Evolutionary conservation across 1,140 invertebrate genomes (phyloP).

Genomic region (Halesus radiatus): DNA sequence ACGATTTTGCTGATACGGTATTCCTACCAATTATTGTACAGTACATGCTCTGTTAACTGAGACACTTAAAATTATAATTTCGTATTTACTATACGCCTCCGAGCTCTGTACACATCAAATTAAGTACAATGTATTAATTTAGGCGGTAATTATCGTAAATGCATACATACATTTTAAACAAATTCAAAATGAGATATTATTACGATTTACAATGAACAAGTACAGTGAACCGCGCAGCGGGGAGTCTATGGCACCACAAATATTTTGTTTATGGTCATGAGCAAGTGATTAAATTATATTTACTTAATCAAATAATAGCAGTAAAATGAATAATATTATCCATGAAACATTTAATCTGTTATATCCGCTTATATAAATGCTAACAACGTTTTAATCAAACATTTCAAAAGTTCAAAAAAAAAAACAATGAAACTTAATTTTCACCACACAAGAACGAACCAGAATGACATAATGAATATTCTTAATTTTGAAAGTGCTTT

Average conservation of each 20-base stretch:
- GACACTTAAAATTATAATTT: conserved; percentile 41
- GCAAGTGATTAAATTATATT: background rate
- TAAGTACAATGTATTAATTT: conserved; percentile 35
- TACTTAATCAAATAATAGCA: too few species aligned
- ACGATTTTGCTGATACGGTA: conserved; percentile 36
- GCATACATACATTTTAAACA: conserved; percentile 29
- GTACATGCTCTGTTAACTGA: conserved; percentile 41
- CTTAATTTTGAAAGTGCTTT: too few species aligned
- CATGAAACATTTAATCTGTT: too few species aligned
- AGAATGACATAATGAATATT: too few species aligned
- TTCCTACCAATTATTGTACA: conserved; percentile 36
- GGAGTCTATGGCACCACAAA: background rate
- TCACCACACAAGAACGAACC: too few species aligned
- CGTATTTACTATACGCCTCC: conserved; percentile 32
- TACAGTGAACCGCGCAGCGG: conserved; percentile 9
- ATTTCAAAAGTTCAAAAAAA: too few species aligned
- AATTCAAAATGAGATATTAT: conserved; percentile 33
- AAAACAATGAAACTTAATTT: too few species aligned
- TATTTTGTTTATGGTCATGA: conserved; percentile 20
- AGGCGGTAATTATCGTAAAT: conserved; percentile 40
- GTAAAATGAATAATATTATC: too few species aligned
- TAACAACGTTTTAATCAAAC: too few species aligned
- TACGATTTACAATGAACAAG: conserved; percentile 6
- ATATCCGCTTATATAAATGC: too few species aligned
- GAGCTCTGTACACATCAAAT: conserved; percentile 19